Base-by-base conservation (phyloP, 2,797 vertebrate genomes). In the Hydrocynus forskahlii region DNA sequence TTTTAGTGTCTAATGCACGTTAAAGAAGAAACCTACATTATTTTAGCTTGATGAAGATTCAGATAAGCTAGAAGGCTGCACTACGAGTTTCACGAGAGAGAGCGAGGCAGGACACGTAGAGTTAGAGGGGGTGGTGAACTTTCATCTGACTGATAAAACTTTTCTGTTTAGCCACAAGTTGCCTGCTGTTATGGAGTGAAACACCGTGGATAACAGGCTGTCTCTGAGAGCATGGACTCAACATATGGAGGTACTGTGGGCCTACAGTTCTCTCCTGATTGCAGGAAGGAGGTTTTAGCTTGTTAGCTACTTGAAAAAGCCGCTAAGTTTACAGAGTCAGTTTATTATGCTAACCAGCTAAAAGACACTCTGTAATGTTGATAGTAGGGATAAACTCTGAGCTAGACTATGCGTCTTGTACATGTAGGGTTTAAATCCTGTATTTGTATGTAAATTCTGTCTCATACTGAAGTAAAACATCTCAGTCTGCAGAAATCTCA, bases 151-250 rank as follows among this genome's bases (percentile, higher is more conserved):
- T 19, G 35, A 48, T 54, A 16, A 19, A 38, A 40, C 63, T 63
- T 50, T 35, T 35, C 35, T 23, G 19, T 25, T 35, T 35, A 16
- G 35, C 6, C 55, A 55, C 43, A n/a, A 19, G 29, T 29, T 8
- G 12, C 5, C n/a, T 35, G 16, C 17, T 21, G 19, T 67, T 43
- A 25, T 54, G 76, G 54, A 82, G 60, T 82, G 12, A 82, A 68
- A 78, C 21, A 9, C 5, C 0, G 4, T 16, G 43, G 17, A 0
- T 38, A 29, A 21, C 12, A 13, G 19, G 6, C 12, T 57, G n/a
- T 0, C 12, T 40, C 25, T 43, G 63, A n/a, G 57, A 75, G 55
- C 29, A 83, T 83, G 81, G 64, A 79, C 19, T 55, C 81, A 19
- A 12, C 64, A 69, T 25, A 21, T 48, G 68, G 23, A 72, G 50